Evolutionary conservation across 2,888 invertebrate genomes (phyloP), one percentile per base, ranked within the genome.

Genomic region (Tenthredo amoena): DNA sequence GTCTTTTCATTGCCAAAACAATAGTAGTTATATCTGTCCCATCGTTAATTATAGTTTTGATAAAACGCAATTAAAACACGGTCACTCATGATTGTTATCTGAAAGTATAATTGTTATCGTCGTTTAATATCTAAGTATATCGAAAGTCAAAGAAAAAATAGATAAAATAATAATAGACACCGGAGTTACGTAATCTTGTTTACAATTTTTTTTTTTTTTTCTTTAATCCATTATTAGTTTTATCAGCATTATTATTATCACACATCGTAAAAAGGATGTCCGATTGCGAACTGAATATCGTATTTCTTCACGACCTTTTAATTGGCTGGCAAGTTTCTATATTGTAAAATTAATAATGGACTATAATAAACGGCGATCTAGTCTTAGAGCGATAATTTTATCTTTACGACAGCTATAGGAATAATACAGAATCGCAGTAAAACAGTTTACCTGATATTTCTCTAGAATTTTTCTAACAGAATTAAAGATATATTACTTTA

Each of bases 401-500:
- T 50, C 18, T 50, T 50, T 18, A 5, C 18, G 18, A 50, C n/a
- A 43, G 7, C 7, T 40, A 40, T 40, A 40, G 40, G 40, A 5
- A 47, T 15, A 47, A 15, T n/a, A n/a, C n/a, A 7, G 18, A n/a
- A 55, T 7, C n/a, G 18, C n/a, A n/a, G 55, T n/a, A 2, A 55
- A 55, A 55, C 55, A n/a, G n/a, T 55, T n/a, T 50, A 2, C 21
- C 7, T 26, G 2, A 62, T 68, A 34, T 15, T 18, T 34, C 31
- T 34, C 34, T 6, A 43, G 4, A 18, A 40, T 37, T 72, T 12
- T 15, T 18, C 9, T 9, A n/a, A 34, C 18, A 1, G 9, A 21
- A 21, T 85, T 62, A 76, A 77, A 85, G 76, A 81, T 68, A 55
- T 77, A 72, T 72, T 72, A 86, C 3, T 31, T 94, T 94, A 97